These are phyloP conservation scores for Astropecten irregularis DNA, from an alignment of 53 echinoderm and acorn worm species.

Conservation along the genomic window DNA sequence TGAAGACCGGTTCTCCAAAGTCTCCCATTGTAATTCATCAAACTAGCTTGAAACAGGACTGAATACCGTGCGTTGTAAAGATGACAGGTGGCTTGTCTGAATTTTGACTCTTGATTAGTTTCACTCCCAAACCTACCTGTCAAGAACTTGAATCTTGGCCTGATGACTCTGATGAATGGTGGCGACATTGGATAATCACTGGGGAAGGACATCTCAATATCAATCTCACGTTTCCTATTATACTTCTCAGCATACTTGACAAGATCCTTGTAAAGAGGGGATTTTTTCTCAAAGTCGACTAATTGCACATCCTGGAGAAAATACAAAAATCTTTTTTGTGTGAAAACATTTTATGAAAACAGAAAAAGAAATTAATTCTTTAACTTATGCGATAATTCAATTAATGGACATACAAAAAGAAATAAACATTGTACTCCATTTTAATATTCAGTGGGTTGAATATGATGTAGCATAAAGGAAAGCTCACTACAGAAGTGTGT, in stretches of 20 bases:
- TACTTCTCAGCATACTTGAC: slow-evolving; percentile 28
- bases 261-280: slow-evolving; percentile 49
- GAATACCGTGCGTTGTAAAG: no score
- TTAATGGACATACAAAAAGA: background rate
- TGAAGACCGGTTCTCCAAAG: no score
- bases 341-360: background rate
- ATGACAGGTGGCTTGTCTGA: no score
- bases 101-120: no score
- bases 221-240: slow-evolving; percentile 30
- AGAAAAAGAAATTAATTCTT: no score
- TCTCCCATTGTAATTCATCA: no score
- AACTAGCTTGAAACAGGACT: no score
- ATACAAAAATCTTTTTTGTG: no score
- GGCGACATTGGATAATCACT: slow-evolving; percentile 59
- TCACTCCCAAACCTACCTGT: slow-evolving; percentile 54
- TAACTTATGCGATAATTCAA: background rate
- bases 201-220: slow-evolving; percentile 57
- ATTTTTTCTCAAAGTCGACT: slow-evolving; percentile 57
- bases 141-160: slow-evolving; percentile 61
- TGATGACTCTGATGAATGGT: slow-evolving; percentile 65
- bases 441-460: no score
- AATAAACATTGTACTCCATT: no score
- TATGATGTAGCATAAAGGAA: no score
- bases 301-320: slow-evolving; percentile 60
- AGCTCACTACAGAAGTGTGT: no score